Conservation (phyloP, 2,888 invertebrate species). For the Andrena fulva region DNA sequence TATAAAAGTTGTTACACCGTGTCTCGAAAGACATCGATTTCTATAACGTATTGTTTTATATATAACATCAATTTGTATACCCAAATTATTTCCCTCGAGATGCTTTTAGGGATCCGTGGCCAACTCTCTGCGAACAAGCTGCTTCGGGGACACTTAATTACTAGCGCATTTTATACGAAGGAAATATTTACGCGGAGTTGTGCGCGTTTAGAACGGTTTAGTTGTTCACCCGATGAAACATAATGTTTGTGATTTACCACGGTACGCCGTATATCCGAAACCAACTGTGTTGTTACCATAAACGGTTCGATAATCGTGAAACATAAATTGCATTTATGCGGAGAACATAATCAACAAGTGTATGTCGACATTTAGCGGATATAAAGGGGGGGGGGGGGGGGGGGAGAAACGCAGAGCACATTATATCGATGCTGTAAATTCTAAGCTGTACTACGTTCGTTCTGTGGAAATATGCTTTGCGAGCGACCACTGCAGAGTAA, state of each 20-base stretch:
- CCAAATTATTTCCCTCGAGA: constrained; percentile 35
- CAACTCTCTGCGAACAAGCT: constrained; percentile 19
- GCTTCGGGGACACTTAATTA: constrained; percentile 35
- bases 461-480: constrained; percentile 13
- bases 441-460: constrained; percentile 15
- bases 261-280: constrained; percentile 40
- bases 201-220: constrained; percentile 48
- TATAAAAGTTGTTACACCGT: constrained; percentile 55
- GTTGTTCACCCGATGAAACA: constrained; percentile 41
- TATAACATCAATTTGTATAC: constrained; percentile 47
- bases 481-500: constrained; percentile 16
- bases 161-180: constrained; percentile 52
- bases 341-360: constrained; percentile 26
- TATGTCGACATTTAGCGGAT: constrained; percentile 23
- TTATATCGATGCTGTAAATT: constrained; percentile 17
- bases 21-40: constrained; percentile 43
- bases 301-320: constrained; percentile 36
- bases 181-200: constrained; percentile 33
- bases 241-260: constrained; percentile 48
- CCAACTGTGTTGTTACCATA: constrained; percentile 58
- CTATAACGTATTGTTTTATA: constrained; percentile 50
- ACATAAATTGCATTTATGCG: constrained; percentile 56
- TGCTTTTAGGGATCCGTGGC: constrained; percentile 24
- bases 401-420: constrained; percentile 4
- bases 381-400: constrained; percentile 25